Evolutionary conservation across 2,113 vertebrate species (phyloP).

Genomic region (Anser cygnoides): DNA sequence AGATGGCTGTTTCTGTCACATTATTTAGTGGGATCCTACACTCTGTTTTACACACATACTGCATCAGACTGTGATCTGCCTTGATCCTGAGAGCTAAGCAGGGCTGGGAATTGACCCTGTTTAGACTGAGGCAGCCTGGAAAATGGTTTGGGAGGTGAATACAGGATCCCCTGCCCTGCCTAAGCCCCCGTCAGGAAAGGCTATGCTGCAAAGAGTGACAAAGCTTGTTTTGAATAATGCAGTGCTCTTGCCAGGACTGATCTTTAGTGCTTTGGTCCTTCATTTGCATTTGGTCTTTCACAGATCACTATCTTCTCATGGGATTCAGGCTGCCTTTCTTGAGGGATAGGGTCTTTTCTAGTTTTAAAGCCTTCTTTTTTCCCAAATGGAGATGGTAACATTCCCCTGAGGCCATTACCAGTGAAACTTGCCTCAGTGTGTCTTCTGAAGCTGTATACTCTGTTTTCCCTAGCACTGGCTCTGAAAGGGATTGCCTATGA

Average conservation of each 20-base stretch:
- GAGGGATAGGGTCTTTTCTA: background rate
- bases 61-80: background rate
- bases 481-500: constrained; percentile 92
- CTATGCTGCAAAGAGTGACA: background rate
- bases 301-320: background rate
- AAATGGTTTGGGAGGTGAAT: background rate
- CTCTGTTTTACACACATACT: background rate
- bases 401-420: background rate
- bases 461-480: constrained; percentile 84
- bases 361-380: background rate
- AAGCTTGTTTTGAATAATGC: background rate
- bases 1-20: background rate
- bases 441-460: background rate
- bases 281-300: background rate
- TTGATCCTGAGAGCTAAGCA: constrained; percentile 18
- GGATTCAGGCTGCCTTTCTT: background rate
- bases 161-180: background rate
- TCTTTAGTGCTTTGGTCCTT: background rate
- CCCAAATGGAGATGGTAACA: background rate
- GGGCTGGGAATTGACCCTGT: background rate
- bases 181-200: background rate
- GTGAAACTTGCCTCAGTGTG: background rate
- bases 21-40: background rate
- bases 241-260: background rate
- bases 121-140: background rate